These are phyloP conservation scores for Xiphophorus couchianus DNA, from an alignment of 2,113 vertebrate genomes.

Conservation along the genomic window DNA sequence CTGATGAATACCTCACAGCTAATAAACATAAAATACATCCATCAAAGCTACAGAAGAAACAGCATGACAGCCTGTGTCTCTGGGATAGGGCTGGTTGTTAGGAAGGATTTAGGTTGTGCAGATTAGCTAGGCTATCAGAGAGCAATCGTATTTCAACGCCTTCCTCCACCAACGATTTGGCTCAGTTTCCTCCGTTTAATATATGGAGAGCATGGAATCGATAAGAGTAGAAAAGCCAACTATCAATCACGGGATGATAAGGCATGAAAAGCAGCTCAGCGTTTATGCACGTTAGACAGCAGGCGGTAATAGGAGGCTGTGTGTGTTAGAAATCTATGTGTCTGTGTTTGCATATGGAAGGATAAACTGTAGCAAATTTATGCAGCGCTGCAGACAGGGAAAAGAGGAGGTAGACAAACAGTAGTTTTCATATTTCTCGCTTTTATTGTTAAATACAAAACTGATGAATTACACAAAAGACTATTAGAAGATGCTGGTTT, in stretches of 20 bases:
- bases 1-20: slow-evolving; percentile 60
- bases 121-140: slow-evolving; percentile 67
- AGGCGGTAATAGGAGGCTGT: slow-evolving; percentile 33
- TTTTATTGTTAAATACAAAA: neutral
- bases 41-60: slow-evolving; percentile 60
- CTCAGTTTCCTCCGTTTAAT: slow-evolving; percentile 65
- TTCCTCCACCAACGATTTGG: slow-evolving; percentile 49
- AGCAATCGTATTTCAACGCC: slow-evolving; percentile 66
- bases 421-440: neutral
- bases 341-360: slow-evolving; percentile 33
- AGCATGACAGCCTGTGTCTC: slow-evolving; percentile 56
- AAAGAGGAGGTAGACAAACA: neutral
- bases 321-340: slow-evolving; percentile 23
- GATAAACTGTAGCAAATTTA: too few species aligned
- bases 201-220: slow-evolving; percentile 73
- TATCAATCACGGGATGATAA: slow-evolving; percentile 69
- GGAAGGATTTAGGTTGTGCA: slow-evolving; percentile 64
- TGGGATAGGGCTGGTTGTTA: slow-evolving; percentile 34
- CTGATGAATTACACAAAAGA: slow-evolving; percentile 3
- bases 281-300: slow-evolving; percentile 48
- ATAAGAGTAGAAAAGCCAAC: slow-evolving; percentile 67
- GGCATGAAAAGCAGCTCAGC: slow-evolving; percentile 56
- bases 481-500: neutral
- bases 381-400: neutral
- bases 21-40: slow-evolving; percentile 73